Percentiles rank a stretch among this genome's conserved stretches.
phyloP scores from a whole-genome alignment of 2,888 invertebrate species.

The Halocaridina rubra region DNA sequence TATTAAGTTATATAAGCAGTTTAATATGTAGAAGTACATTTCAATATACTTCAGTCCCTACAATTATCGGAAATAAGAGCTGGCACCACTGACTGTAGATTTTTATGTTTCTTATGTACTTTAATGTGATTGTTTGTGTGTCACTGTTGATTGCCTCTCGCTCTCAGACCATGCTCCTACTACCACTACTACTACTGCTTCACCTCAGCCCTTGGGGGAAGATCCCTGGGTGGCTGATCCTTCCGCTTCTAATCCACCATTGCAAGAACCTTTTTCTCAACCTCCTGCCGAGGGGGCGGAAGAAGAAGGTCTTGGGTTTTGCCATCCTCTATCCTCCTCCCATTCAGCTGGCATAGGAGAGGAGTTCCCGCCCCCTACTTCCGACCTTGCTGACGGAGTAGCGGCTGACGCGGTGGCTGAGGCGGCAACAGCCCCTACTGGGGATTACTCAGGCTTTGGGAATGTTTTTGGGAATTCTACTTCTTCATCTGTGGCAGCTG shows the following conservation, averaged over 20 bases:
- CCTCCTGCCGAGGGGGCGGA: no score
- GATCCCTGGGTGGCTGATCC: conserved; percentile 24
- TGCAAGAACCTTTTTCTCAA: conserved; percentile 16
- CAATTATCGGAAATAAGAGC: no score
- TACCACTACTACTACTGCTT: conserved; percentile 14
- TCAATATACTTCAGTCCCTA: no score
- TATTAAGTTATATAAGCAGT: no score
- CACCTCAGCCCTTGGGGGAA: conserved; percentile 33
- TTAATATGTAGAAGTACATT: no score
- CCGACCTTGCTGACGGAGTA: conserved; percentile 42
- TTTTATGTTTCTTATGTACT: no score
- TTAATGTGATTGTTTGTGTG: no score
- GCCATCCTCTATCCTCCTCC: conserved; percentile 2
- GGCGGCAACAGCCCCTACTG: conserved; percentile 24
- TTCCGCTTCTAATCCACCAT: conserved; percentile 11
- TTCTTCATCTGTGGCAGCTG: conserved; percentile 48
- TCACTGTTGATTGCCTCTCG: no score
- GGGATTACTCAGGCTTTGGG: conserved; percentile 50
- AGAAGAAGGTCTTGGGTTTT: conserved; percentile 9
- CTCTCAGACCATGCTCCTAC: conserved; percentile 32
- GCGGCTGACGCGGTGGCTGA: conserved; percentile 33
- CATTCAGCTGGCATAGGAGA: conserved; percentile 11
- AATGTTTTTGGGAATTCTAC: conserved; percentile 44
- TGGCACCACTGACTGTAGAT: no score
- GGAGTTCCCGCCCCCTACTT: conserved; percentile 30